A percentile compares a stretch with the other conserved stretches of the same genome.
phyloP scores from a whole-genome alignment of 2,797 vertebrate genomes.

The Morus bassanus region DNA sequence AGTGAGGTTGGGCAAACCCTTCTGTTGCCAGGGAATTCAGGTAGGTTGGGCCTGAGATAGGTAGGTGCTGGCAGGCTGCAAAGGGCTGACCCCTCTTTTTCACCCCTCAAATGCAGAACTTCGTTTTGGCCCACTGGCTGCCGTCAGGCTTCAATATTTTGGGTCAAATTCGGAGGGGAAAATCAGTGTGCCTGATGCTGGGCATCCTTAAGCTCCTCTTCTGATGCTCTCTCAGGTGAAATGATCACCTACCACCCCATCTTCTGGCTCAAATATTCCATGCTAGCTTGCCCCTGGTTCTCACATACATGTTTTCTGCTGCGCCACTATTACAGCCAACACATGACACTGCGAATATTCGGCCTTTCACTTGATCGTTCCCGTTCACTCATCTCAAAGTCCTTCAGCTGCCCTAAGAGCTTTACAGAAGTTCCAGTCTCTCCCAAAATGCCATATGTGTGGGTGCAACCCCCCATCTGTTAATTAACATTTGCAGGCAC shows the following conservation, averaged over 20 bases:
- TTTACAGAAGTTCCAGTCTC: background rate
- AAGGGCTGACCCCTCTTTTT: background rate
- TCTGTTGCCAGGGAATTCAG: background rate
- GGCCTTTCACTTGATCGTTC: background rate
- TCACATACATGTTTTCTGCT: background rate
- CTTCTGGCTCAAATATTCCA: background rate
- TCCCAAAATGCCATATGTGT: background rate
- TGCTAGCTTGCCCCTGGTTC: background rate
- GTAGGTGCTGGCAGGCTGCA: background rate
- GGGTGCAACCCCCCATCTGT: background rate
- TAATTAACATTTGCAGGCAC: background rate
- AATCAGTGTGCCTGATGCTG: background rate
- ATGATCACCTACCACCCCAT: background rate
- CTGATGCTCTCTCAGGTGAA: background rate
- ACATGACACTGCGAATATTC: background rate
- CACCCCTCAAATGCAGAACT: background rate
- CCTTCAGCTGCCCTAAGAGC: background rate
- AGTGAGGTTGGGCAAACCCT: background rate
- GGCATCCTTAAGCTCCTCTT: background rate
- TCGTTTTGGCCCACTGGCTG: background rate
- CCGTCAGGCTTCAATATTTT: background rate
- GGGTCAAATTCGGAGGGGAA: background rate
- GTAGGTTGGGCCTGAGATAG: background rate
- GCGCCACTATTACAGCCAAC: background rate
- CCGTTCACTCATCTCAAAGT: background rate